Percentiles rank a stretch among this genome's conserved stretches.
Conservation (phyloP, 2,797 vertebrate genomes). For the Nothura maculosa region DNA sequence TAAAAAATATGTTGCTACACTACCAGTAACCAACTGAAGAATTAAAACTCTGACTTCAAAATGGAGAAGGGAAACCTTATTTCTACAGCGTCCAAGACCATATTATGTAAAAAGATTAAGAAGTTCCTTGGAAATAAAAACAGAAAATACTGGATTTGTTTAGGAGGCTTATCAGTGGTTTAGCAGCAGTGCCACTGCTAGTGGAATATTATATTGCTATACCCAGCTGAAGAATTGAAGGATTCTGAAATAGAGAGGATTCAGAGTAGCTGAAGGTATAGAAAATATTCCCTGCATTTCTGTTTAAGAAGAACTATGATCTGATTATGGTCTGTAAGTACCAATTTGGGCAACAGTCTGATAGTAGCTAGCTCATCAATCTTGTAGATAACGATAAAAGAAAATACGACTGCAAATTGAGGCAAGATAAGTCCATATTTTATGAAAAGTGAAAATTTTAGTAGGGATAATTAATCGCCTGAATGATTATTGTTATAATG, state of each 20-base stretch:
- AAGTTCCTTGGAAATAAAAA: background rate
- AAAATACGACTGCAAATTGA: conserved; percentile 16
- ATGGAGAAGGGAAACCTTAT: background rate
- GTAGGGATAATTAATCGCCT: background rate
- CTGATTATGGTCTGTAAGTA: conserved; percentile 29
- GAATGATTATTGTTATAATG: background rate
- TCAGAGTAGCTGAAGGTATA: background rate
- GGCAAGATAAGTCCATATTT: background rate
- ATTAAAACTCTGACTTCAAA: background rate
- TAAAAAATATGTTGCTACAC: background rate
- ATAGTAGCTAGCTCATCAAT: conserved; percentile 25
- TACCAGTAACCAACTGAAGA: background rate
- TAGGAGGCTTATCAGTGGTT: background rate
- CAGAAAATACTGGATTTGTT: background rate
- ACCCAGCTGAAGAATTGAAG: background rate
- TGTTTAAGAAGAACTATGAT: background rate
- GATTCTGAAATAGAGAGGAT: background rate
- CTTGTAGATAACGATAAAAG: conserved; percentile 51
- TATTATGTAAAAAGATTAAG: background rate
- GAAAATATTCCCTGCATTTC: background rate
- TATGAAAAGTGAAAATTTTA: background rate
- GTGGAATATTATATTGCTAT: background rate
- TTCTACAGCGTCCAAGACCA: background rate
- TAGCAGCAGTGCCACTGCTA: background rate
- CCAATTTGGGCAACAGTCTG: conserved; percentile 41